Evolutionary conservation across 2,888 invertebrate genomes (phyloP), one percentile per base, ranked within the genome.

Genomic region (Netelia virgata): DNA sequence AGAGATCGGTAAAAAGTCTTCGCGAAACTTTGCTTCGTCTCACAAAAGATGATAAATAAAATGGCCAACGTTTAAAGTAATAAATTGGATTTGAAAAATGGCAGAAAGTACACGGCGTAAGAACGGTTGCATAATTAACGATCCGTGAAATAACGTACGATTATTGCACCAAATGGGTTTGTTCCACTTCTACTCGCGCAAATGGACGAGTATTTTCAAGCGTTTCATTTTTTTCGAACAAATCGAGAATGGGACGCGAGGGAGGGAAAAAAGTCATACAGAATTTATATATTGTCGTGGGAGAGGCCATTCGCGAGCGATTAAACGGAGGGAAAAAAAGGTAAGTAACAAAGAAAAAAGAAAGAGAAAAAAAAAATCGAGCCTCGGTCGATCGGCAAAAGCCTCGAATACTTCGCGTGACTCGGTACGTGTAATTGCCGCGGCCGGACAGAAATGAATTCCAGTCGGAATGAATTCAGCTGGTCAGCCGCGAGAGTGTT

Each of bases 391-490:
- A 66, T 66, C 53, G 63, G 76, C 61, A 69, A 68, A 76, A 79
- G 79, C 76, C 72, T 61, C 76, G 73, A 83, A 85, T 83, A 69
- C 47, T 72, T 83, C 70, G 79, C 79, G 80, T 75, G 72, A 79
- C 79, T 85, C 47, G 74, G 43, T 53, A 78, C 79, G 75, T 80
- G 79, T 86, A 84, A 86, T 86, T 86, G 83, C 84, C 59, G 69
- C 47, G 47, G 47, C 70, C 61, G 77, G 82, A 84, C 84, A 86
- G 81, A 78, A 84, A 81, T 81, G 77, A 84, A 84, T 84, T 84
- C 81, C 85, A 79, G 72, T 70, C 73, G 74, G 36, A 85, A 83
- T 76, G 83, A 82, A 86, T 86, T 85, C 80, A 85, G 82, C 69
- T 63, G 78, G 84, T 83, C 76, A 80, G 73, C 61, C 8, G 70